Conservation (phyloP, 2,888 invertebrate genomes). For the Torymus texanus region DNA sequence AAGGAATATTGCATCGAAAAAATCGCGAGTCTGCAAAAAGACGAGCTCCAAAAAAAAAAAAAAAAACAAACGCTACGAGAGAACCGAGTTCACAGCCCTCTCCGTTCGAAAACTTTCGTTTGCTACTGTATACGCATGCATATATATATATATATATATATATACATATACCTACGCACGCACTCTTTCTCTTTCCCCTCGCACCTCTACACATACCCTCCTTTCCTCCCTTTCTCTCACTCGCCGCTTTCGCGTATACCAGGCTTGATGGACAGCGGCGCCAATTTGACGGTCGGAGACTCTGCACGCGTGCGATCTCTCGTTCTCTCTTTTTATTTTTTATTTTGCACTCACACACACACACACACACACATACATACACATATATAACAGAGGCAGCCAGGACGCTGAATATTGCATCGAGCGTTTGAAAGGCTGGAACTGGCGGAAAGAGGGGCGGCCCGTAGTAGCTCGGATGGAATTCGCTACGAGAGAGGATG, state of each 20-base stretch:
- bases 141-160: constrained; percentile 6
- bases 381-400: constrained; percentile 17
- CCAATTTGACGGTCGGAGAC: constrained; percentile 75
- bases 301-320: constrained; percentile 69
- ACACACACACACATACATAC: neutral
- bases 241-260: constrained; percentile 60
- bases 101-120: constrained; percentile 13
- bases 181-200: constrained; percentile 26
- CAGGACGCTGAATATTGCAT: constrained; percentile 75
- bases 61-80: neutral
- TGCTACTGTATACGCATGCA: constrained; percentile 13
- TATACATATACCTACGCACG: neutral
- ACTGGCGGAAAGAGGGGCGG: constrained; percentile 57
- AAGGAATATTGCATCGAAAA: neutral
- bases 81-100: neutral
- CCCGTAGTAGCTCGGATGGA: constrained; percentile 34
- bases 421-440: constrained; percentile 71
- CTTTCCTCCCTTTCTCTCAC: constrained; percentile 36
- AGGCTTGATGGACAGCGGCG: constrained; percentile 75
- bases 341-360: constrained; percentile 28
- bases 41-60: constrained; percentile 3
- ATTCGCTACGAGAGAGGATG: constrained; percentile 44
- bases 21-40: neutral
- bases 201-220: constrained; percentile 42
- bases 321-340: constrained; percentile 55